phyloP scores from a whole-genome alignment of 2,888 invertebrate species.

The Eristalinus sepulchralis region DNA sequence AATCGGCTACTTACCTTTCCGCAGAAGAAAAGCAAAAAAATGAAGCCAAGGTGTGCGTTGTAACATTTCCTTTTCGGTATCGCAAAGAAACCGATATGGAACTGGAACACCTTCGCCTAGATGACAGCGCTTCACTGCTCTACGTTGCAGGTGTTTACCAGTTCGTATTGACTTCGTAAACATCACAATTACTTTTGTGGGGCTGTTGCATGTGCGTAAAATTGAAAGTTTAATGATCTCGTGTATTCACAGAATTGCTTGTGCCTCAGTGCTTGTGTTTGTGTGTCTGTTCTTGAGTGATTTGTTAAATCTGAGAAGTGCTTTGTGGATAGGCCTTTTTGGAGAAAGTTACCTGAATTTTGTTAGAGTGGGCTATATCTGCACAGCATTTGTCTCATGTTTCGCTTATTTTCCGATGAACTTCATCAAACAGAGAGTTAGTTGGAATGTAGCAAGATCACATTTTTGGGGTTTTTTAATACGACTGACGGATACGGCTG shows the following conservation, averaged over 20 bases:
- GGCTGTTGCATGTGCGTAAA: background rate
- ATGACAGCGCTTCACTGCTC: background rate
- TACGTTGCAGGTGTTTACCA: background rate
- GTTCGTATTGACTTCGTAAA: background rate
- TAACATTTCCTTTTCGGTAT: conserved; percentile 25
- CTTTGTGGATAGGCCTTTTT: no score
- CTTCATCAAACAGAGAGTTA: no score
- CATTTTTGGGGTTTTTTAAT: no score
- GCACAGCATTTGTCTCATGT: no score
- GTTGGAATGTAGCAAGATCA: no score
- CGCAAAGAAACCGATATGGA: conserved; percentile 21
- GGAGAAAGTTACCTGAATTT: no score
- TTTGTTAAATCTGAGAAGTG: no score
- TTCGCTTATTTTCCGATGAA: no score
- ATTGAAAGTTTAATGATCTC: background rate
- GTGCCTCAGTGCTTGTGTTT: background rate
- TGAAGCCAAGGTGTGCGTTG: background rate
- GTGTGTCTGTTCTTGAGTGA: no score
- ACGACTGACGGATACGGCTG: no score
- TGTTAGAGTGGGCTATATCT: no score
- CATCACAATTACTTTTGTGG: background rate
- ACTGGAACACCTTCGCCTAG: conserved; percentile 39
- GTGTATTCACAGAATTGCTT: no score
- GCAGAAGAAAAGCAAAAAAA: background rate
- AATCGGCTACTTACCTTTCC: background rate